phyloP scores from a whole-genome alignment of 2,797 vertebrate genomes.

The Clamator glandarius region DNA sequence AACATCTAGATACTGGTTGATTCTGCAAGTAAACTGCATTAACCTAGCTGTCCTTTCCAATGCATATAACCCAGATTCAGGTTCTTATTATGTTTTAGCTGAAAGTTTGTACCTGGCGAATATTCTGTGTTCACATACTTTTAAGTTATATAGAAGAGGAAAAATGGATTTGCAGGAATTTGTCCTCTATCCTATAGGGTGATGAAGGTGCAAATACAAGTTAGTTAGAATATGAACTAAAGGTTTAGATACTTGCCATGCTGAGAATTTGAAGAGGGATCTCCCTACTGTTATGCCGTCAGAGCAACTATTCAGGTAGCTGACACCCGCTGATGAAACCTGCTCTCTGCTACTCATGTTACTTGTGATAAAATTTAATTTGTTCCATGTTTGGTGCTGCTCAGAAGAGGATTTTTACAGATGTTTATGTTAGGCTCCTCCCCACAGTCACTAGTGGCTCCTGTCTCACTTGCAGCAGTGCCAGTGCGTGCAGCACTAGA shows the following conservation, averaged over 20 bases:
- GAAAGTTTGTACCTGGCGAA: neutral
- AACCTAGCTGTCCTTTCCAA: slow-evolving; percentile 29
- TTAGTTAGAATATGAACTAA: neutral
- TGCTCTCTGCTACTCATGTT: neutral
- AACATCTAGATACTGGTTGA: neutral
- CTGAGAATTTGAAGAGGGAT: neutral
- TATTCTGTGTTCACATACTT: neutral
- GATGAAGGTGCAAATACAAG: neutral
- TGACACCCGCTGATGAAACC: neutral
- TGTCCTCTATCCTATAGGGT: neutral
- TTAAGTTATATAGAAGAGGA: neutral
- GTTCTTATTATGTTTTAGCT: neutral
- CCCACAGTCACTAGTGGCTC: neutral
- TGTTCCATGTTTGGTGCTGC: neutral
- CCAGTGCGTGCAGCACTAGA: neutral
- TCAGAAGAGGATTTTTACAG: slow-evolving; percentile 8
- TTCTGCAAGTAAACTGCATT: neutral
- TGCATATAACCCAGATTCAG: neutral
- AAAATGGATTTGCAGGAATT: slow-evolving; percentile 25
- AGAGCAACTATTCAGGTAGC: neutral
- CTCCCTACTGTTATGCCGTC: neutral
- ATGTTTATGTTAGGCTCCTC: slow-evolving; percentile 37
- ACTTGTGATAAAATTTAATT: slow-evolving; percentile 10
- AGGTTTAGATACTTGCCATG: slow-evolving; percentile 15
- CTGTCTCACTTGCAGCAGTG: neutral